Evolutionary conservation across 1,140 invertebrate genomes (phyloP), one percentile per base, ranked within the genome.

Genomic region (Lepidostoma basale): DNA sequence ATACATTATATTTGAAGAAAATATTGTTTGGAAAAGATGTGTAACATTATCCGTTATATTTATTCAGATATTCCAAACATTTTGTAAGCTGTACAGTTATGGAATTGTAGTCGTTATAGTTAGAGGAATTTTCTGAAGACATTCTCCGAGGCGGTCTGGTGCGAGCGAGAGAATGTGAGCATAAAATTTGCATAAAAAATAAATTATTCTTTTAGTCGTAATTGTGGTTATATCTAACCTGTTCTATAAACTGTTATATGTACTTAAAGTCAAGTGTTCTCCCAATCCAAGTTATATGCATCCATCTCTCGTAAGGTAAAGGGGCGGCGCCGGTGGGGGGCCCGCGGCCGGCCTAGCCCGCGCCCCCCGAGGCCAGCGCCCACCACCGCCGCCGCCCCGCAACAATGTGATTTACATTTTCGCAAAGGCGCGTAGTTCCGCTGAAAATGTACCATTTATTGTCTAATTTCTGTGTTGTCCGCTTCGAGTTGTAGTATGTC

Each of bases 21-120:
- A 42, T 42, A 40, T 44, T 52, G 23, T 67, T 42, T 42, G 18
- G 22, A 42, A 33, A 44, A 66, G 45, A 52, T 42, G 58, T 60
- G 16, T 62, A 45, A 52, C 54, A 70, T 58, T 70, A 52, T 66
- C 42, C 26, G 58, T 54, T 62, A 22, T 64, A 62, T 23, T 71
- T 71, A 64, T 71, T 58, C 65, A 71, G 49, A 71, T 63, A 58
- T 42, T 6, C 45, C 64, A 49, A 67, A 49, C 14, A 64, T 71
- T 71, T 71, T 71, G 60, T 71, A 71, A 71, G 62, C 62, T 72
- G 70, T 72, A 72, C 70, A 72, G 70, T 72, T 72, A 72, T 67
- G 56, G 63, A 68, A 66, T 65, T 66, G 65, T 72, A 72, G 70
- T 72, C 47, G 70, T 68, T 68, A 72, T 72, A 72, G 70, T 67